phyloP scores from a whole-genome alignment of 2,113 vertebrate species.

The Macquaria ambigua region DNA sequence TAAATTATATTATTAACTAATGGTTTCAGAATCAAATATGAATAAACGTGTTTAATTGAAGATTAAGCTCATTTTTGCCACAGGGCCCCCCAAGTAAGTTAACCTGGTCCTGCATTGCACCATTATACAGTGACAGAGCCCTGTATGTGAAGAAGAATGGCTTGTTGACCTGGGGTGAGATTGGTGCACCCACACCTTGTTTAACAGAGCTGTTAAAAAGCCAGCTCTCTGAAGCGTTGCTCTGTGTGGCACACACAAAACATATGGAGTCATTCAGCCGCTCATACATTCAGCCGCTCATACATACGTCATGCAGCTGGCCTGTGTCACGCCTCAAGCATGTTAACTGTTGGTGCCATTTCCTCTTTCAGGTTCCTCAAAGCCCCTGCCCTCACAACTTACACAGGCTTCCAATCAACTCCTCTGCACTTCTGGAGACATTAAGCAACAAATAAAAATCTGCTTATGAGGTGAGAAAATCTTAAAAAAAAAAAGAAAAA shows the following conservation, averaged over 20 bases:
- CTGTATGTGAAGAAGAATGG: background rate
- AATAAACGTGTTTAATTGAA: background rate
- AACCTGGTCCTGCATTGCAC: background rate
- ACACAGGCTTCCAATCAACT: background rate
- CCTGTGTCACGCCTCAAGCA: slow-evolving; percentile 47
- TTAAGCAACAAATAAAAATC: background rate
- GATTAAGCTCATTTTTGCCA: background rate
- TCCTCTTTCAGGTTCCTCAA: slow-evolving; percentile 31
- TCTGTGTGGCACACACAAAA: slow-evolving; percentile 4
- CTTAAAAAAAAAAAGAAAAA: background rate
- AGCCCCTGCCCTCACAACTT: background rate
- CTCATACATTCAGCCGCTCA: slow-evolving; percentile 11
- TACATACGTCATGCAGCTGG: slow-evolving; percentile 28
- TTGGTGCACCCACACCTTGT: slow-evolving; percentile 12
- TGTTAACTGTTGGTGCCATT: slow-evolving; percentile 39
- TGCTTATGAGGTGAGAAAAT: background rate
- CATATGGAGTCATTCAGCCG: slow-evolving; percentile 44
- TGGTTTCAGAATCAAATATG: too few species aligned
- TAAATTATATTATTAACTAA: too few species aligned
- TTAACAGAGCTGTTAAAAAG: slow-evolving; percentile 11
- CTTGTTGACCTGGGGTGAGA: background rate
- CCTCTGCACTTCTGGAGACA: background rate
- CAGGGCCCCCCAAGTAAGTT: too few species aligned
- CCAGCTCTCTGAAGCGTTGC: slow-evolving; percentile 10
- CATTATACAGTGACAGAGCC: background rate